These are phyloP conservation scores for Panagrolaimus sp. DNA, from an alignment of 1,140 invertebrate species.

Conservation along the genomic window DNA sequence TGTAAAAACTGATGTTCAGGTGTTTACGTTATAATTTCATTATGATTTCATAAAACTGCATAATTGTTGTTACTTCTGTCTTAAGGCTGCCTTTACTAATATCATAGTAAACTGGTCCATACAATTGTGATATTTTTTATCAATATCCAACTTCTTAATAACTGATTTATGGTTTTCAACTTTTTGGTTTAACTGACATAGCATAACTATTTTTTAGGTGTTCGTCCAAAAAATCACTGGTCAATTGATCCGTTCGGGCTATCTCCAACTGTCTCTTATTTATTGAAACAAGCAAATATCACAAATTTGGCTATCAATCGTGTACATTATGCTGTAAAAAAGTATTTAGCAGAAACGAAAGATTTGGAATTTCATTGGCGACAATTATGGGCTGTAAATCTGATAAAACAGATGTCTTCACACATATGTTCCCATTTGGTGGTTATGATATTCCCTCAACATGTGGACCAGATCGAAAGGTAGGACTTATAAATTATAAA, in stretches of 20 bases:
- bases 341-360: conserved; percentile 73
- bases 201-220: conserved; percentile 31
- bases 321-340: conserved; percentile 93
- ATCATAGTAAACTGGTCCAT: no score
- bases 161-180: no score
- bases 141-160: no score
- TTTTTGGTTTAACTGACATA: no score
- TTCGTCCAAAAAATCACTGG: conserved; percentile 69
- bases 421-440: conserved; percentile 96
- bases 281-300: conserved; percentile 77
- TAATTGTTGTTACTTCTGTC: no score
- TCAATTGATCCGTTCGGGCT: conserved; percentile 91
- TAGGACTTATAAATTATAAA: no score
- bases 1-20: no score
- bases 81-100: no score
- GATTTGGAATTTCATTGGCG: conserved; percentile 85
- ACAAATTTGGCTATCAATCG: conserved; percentile 76
- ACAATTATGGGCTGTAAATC: conserved; percentile 70
- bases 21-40: no score
- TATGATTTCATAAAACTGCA: no score
- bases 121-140: no score
- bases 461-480: background rate
- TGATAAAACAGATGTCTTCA: conserved; percentile 73
- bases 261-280: conserved; percentile 78
- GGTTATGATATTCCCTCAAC: background rate